phyloP scores from a whole-genome alignment of 1,140 invertebrate genomes.

The Hyphantria cunea region DNA sequence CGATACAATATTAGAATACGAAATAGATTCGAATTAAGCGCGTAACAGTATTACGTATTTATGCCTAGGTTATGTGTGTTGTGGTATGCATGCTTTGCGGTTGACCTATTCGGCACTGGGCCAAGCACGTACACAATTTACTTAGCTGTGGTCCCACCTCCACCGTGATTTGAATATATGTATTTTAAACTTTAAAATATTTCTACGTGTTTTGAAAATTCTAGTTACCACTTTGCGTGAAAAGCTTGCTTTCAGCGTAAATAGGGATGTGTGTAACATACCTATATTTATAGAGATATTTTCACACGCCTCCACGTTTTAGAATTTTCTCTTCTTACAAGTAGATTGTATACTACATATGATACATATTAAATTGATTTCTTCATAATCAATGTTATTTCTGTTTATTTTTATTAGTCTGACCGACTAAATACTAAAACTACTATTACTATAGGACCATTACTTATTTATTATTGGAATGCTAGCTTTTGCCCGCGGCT shows the following conservation, averaged over 20 bases:
- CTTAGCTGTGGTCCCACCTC: conserved; percentile 57
- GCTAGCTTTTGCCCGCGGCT: too few species aligned
- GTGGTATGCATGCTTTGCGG: conserved; percentile 48
- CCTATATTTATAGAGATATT: neutral
- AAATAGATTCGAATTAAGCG: conserved; percentile 15
- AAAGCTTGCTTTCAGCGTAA: conserved; percentile 8
- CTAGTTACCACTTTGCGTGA: conserved; percentile 12
- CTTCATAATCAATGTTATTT: too few species aligned
- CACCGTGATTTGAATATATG: conserved; percentile 68
- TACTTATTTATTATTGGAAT: too few species aligned
- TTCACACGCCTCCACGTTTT: too few species aligned
- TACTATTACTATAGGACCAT: too few species aligned
- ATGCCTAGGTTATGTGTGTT: conserved; percentile 23
- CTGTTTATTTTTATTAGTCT: too few species aligned
- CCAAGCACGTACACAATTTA: conserved; percentile 78
- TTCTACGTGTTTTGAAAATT: conserved; percentile 23
- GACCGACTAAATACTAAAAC: too few species aligned
- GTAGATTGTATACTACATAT: too few species aligned
- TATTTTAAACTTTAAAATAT: conserved; percentile 44
- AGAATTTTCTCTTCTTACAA: too few species aligned
- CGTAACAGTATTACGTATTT: conserved; percentile 26
- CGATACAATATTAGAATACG: conserved; percentile 16
- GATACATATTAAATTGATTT: too few species aligned
- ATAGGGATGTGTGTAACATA: neutral
- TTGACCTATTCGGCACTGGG: conserved; percentile 64